Percentiles rank a stretch among this genome's conserved stretches.
phyloP scores from a whole-genome alignment of 2,888 invertebrate species.

The Rambutsinella grinnellia region DNA sequence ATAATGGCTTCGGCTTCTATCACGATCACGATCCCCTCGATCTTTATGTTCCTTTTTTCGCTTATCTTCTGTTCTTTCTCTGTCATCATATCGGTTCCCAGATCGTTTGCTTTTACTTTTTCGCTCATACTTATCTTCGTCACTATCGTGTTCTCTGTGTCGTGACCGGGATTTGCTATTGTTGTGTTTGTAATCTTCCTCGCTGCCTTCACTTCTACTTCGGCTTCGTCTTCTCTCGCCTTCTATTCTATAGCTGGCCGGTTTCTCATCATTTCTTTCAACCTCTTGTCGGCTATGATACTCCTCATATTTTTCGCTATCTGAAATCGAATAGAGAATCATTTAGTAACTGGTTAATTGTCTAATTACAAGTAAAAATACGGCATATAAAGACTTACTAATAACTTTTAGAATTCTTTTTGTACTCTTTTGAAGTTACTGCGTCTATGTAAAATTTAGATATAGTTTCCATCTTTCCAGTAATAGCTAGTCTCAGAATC shows the following conservation, averaged over 20 bases:
- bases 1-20: not conserved
- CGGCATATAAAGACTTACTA: slow-evolving; percentile 78
- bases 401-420: slow-evolving; percentile 86
- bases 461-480: slow-evolving; percentile 77
- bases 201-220: not conserved
- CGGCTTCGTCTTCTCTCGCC: no score
- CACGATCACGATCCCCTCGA: not conserved
- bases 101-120: no score
- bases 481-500: slow-evolving; percentile 81
- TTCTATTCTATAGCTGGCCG: not conserved
- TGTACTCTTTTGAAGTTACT: slow-evolving; percentile 84
- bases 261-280: not conserved
- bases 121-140: not conserved
- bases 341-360: no score
- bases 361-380: no score
- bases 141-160: not conserved
- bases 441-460: slow-evolving; percentile 84
- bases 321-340: not conserved
- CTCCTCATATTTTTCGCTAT: not conserved
- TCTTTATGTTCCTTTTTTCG: not conserved
- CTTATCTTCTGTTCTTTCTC: no score
- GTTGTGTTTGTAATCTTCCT: no score
- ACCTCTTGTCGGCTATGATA: no score
- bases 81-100: no score
- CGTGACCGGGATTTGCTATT: no score